Percentiles rank a stretch among this genome's conserved stretches.
phyloP scores from a whole-genome alignment of 2,113 vertebrate genomes.

The Epinephelus lanceolatus region DNA sequence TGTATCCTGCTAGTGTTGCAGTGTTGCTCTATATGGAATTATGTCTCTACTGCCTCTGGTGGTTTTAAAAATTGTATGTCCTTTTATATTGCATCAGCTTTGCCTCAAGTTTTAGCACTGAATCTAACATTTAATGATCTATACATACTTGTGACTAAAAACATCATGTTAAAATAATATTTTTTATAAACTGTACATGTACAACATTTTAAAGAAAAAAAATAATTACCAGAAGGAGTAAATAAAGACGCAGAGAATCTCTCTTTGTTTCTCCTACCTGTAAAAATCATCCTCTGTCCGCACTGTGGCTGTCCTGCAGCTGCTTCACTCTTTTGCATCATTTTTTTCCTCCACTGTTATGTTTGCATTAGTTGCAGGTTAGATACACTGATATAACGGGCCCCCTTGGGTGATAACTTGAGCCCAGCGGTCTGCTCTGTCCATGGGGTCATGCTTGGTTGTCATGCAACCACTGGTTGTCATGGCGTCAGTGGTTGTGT shows the following conservation, averaged over 20 bases:
- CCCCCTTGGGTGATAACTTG: conserved; percentile 41
- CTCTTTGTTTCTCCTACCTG: conserved; percentile 67
- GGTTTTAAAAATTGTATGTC: too few relatives aligned
- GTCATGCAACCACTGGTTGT: conserved; percentile 65
- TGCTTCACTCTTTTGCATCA: conserved; percentile 5
- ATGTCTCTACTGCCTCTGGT: too few relatives aligned
- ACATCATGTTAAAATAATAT: too few relatives aligned
- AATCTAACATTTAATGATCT: too few relatives aligned
- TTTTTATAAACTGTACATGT: too few relatives aligned
- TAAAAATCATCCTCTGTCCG: conserved; percentile 82
- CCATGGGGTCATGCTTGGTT: conserved; percentile 60
- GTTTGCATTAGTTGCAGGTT: neutral
- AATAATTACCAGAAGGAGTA: too few relatives aligned
- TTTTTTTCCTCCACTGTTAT: neutral
- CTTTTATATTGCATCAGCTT: too few relatives aligned
- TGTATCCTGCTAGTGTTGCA: too few relatives aligned
- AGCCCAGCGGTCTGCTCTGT: conserved; percentile 47
- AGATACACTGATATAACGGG: neutral
- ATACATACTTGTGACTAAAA: too few relatives aligned
- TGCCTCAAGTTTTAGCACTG: too few relatives aligned
- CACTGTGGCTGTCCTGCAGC: neutral
- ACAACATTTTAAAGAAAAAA: too few relatives aligned
- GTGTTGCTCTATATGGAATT: too few relatives aligned
- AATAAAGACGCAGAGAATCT: neutral
- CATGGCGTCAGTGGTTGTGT: conserved; percentile 61